Evolutionary conservation across 2,797 vertebrate genomes (phyloP), one percentile per base, ranked within the genome.

Genomic region (Apogon hyalosoma): DNA sequence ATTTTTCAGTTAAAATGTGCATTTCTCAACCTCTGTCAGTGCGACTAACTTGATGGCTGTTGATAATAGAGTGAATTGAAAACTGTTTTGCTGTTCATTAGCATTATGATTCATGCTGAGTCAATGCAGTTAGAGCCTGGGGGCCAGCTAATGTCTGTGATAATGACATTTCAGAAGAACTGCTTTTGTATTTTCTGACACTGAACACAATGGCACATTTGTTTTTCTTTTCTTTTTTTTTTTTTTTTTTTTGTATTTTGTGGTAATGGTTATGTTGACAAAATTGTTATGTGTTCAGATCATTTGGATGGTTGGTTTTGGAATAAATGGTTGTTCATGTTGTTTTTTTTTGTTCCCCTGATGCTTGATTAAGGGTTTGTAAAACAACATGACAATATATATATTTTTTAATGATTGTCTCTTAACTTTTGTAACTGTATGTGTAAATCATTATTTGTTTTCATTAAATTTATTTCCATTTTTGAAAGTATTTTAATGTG

Each of bases 21-120:
- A 33, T 72, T 3, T 38, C 3, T 11, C 21, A 6, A 9, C 0
- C 8, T 38, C 12, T 43, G 21, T 73, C 38, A 18, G 52, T 42
- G 39, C 31, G 19, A 51, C 41, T n/a, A 42, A 42, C 54, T 52
- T 62, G 49, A 31, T 55, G 53, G 28, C 41, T 57, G 42, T 68
- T 59, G 21, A 55, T 81, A 57, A 75, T 47, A 43, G 47, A 65
- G 19, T 15, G 46, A 24, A 58, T 73, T 70, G 50, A 57, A 77
- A 77, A 69, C 28, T 72, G 51, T 69, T 68, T 65, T 68, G 55
- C 39, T 87, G 69, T 82, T 86, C 74, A 88, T 87, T 82, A 86
- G 61, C 65, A 74, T 73, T 38, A 77, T 81, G 75, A 85, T 83
- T 91, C 73, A 88, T 88, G 79, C 80, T 75, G 84, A 83, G 77